Conservation (phyloP, 2,113 vertebrate species). For the Silurus glanis region DNA sequence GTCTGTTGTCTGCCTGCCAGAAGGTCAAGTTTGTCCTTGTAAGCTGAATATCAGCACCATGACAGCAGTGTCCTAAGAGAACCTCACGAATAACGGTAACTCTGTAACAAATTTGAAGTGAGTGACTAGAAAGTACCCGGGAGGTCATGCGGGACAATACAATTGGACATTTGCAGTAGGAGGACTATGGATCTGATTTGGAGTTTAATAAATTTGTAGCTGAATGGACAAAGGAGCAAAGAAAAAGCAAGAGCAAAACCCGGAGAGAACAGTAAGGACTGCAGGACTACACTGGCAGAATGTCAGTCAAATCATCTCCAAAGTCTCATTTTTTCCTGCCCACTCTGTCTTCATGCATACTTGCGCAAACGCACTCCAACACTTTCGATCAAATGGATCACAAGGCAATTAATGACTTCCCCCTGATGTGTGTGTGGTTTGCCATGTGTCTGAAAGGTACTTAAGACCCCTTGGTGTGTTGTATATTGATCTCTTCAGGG, state of each 20-base stretch:
- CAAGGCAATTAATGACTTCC: conserved; percentile 17
- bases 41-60: conserved; percentile 17
- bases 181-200: background rate
- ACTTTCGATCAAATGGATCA: background rate
- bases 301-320: background rate
- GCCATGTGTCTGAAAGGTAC: conserved; percentile 3
- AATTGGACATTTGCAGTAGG: background rate
- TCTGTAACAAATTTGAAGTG: background rate
- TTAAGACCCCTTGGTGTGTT: conserved; percentile 60
- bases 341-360: background rate
- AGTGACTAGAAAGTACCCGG: conserved; percentile 7
- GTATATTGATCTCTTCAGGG: conserved; percentile 72
- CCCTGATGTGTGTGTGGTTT: conserved; percentile 16
- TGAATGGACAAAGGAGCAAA: background rate
- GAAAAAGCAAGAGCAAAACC: background rate
- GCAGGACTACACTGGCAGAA: background rate
- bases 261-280: background rate
- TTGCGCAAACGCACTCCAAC: background rate
- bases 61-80: background rate
- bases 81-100: background rate
- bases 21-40: conserved; percentile 9
- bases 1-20: conserved; percentile 6
- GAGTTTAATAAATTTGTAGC: background rate
- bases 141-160: background rate
- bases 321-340: conserved; percentile 4